A percentile compares a stretch with the other conserved stretches of the same genome.
phyloP scores from a whole-genome alignment of 2,797 vertebrate species.

The Enoplosus armatus region DNA sequence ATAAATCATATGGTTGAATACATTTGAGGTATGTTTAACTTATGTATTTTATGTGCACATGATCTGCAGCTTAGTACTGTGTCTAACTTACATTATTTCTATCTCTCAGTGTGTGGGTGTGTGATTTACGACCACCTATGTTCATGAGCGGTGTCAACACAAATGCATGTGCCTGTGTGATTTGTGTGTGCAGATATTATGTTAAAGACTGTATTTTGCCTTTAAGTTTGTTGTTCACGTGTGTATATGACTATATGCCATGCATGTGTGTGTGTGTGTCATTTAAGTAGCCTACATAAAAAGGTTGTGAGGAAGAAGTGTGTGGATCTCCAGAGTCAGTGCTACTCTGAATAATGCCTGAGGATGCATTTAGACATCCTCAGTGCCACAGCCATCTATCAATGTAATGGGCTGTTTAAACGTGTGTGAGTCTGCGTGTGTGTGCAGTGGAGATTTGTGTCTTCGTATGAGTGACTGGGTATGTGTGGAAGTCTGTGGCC shows the following conservation, averaged over 20 bases:
- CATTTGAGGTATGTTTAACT: not conserved
- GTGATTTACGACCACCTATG: not conserved
- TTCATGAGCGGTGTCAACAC: not conserved
- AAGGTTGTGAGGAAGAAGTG: slow-evolving; percentile 62
- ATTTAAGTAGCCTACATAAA: slow-evolving; percentile 49
- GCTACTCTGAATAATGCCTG: slow-evolving; percentile 64
- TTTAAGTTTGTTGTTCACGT: not conserved
- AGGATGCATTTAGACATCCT: slow-evolving; percentile 67
- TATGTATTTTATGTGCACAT: not conserved
- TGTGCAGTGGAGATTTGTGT: slow-evolving; percentile 23
- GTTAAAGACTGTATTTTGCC: not conserved
- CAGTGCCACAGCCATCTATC: slow-evolving; percentile 55
- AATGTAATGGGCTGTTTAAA: slow-evolving; percentile 64
- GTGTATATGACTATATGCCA: not conserved
- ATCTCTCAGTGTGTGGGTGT: not conserved
- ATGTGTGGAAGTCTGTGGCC: not conserved
- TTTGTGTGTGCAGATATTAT: not conserved
- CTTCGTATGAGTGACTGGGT: not conserved
- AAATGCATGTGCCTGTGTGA: not conserved
- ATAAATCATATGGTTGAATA: not conserved
- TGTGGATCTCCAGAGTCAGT: slow-evolving; percentile 54
- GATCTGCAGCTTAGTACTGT: not conserved
- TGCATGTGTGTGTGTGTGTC: not conserved
- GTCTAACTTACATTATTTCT: no score
- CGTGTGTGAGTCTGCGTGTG: slow-evolving; percentile 31